Percentiles rank a stretch among this genome's conserved stretches.
These are phyloP conservation scores for Hydropsyche betteni DNA, from an alignment of 2,888 invertebrate genomes.

Conservation along the genomic window DNA sequence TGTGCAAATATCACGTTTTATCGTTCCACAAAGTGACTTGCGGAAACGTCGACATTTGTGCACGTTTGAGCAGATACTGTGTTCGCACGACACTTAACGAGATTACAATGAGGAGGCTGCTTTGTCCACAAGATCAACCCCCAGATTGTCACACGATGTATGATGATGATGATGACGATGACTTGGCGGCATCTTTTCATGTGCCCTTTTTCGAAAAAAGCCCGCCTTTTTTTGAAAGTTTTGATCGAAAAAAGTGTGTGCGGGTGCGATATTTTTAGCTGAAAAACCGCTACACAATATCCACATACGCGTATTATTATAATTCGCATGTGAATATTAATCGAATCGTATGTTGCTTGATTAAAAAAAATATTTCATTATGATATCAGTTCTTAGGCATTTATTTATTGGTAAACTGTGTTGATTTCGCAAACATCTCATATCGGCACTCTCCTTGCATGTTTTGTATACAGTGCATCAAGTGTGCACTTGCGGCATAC, in stretches of 20 bases:
- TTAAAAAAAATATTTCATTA: no score
- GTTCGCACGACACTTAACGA: slow-evolving; percentile 33
- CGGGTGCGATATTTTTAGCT: no score
- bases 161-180: slow-evolving; percentile 25
- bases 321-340: no score
- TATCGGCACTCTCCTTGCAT: no score
- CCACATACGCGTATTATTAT: no score
- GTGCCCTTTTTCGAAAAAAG: not conserved
- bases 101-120: slow-evolving; percentile 31
- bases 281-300: no score
- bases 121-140: slow-evolving; percentile 38
- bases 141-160: slow-evolving; percentile 37
- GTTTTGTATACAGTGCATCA: slow-evolving; percentile 26
- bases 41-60: slow-evolving; percentile 3
- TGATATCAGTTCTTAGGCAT: no score
- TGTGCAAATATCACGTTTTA: not conserved
- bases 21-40: slow-evolving; percentile 27
- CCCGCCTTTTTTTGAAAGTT: not conserved
- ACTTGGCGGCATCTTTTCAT: slow-evolving; percentile 19
- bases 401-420: not conserved
- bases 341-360: no score
- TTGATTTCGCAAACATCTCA: not conserved
- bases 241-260: no score
- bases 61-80: slow-evolving; percentile 21
- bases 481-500: slow-evolving; percentile 33